These are phyloP conservation scores for Trichogramma dendrolimi DNA, from an alignment of 2,888 invertebrate genomes.

Conservation along the genomic window DNA sequence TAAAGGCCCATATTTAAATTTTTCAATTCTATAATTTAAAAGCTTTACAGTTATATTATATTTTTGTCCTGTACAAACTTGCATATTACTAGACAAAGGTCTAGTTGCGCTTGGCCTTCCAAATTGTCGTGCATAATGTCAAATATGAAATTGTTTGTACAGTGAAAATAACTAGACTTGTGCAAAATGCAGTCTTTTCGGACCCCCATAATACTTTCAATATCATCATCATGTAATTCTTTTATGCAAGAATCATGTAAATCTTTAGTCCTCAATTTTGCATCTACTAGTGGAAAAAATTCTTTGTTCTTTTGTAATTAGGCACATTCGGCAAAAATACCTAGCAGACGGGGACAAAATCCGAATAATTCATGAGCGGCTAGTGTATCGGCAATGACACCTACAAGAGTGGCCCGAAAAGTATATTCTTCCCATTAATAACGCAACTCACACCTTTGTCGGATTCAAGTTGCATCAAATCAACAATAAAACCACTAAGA, in stretches of 20 bases:
- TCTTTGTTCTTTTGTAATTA: constrained; percentile 8
- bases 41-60: constrained; percentile 1
- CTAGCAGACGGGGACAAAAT: constrained; percentile 20
- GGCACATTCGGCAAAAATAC: constrained; percentile 26
- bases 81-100: constrained; percentile 20
- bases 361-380: constrained; percentile 24
- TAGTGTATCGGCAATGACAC: constrained; percentile 21
- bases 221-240: neutral
- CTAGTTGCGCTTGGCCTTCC: constrained; percentile 17
- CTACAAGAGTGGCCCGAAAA: constrained; percentile 15
- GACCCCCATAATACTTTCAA: neutral
- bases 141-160: constrained; percentile 13
- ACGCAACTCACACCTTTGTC: neutral
- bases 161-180: constrained; percentile 17
- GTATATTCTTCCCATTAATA: neutral
- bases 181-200: constrained; percentile 10
- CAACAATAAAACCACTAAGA: constrained; percentile 11
- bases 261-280: neutral
- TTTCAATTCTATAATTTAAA: constrained; percentile 18
- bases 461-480: constrained; percentile 19
- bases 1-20: constrained; percentile 21
- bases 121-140: constrained; percentile 25
- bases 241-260: neutral
- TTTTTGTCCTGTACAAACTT: constrained; percentile 11
- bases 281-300: neutral